Percentiles rank a stretch among this genome's conserved stretches.
Evolutionary conservation across 2,888 invertebrate species (phyloP).

Genomic region (Eupelmus urozonus): DNA sequence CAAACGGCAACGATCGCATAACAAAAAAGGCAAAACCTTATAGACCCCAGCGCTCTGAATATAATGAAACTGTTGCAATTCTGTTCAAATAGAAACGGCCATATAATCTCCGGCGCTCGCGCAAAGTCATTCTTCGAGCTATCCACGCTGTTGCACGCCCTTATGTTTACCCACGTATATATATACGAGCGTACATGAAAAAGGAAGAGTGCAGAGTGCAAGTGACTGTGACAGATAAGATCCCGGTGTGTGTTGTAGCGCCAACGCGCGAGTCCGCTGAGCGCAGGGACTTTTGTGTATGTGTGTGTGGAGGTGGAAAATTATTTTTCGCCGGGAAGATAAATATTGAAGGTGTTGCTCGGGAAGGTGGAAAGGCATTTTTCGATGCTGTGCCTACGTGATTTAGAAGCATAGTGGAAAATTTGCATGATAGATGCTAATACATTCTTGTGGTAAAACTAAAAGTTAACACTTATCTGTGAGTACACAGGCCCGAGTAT

Average conservation of each 20-base stretch:
- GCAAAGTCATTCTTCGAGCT: not conserved
- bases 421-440: no score
- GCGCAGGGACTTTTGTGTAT: no score
- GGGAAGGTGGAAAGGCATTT: not conserved
- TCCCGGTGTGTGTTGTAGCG: no score
- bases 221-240: conserved; percentile 7
- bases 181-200: not conserved
- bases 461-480: no score
- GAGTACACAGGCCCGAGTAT: no score
- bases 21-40: not conserved
- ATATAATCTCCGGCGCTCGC: not conserved
- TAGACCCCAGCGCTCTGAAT: not conserved
- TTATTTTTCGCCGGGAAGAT: no score
- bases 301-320: no score
- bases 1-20: conserved; percentile 5
- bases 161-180: conserved; percentile 1
- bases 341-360: not conserved
- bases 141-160: not conserved
- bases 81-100: conserved; percentile 1
- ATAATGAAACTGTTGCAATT: conserved; percentile 4
- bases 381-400: no score
- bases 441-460: no score
- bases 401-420: no score
- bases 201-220: not conserved
- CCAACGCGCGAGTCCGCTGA: no score